Percentiles rank a stretch among this genome's conserved stretches.
These are phyloP conservation scores for Helarctos malayanus DNA, from an alignment of 2,797 vertebrate species.

Conservation along the genomic window DNA sequence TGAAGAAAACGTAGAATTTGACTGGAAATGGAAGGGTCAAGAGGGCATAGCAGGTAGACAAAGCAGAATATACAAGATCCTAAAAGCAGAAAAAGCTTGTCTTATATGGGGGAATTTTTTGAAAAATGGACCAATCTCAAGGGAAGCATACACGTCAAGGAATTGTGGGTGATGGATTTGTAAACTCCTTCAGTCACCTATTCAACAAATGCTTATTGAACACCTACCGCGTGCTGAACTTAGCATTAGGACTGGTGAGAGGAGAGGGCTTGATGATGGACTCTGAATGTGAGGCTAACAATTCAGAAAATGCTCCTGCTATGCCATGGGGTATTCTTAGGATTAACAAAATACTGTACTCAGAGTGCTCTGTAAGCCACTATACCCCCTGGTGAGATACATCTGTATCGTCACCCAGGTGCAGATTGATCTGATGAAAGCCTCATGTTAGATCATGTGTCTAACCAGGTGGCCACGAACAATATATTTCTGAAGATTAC, in stretches of 20 bases:
- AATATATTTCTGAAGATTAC: background rate
- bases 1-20: background rate
- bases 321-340: background rate
- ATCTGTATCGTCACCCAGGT: background rate
- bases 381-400: background rate
- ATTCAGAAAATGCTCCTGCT: background rate
- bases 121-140: background rate
- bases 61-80: background rate
- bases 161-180: background rate
- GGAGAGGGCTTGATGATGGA: background rate
- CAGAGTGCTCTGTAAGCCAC: background rate
- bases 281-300: background rate
- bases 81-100: background rate
- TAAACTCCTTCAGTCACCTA: background rate
- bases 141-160: background rate
- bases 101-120: background rate
- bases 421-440: background rate
- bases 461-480: background rate
- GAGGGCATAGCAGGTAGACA: background rate
- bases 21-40: background rate
- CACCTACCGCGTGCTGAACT: background rate
- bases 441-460: background rate
- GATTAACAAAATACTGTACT: background rate
- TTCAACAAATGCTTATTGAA: background rate
- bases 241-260: background rate